Evolutionary conservation across 2,888 invertebrate genomes (phyloP).

Genomic region (Cephus spinipes): DNA sequence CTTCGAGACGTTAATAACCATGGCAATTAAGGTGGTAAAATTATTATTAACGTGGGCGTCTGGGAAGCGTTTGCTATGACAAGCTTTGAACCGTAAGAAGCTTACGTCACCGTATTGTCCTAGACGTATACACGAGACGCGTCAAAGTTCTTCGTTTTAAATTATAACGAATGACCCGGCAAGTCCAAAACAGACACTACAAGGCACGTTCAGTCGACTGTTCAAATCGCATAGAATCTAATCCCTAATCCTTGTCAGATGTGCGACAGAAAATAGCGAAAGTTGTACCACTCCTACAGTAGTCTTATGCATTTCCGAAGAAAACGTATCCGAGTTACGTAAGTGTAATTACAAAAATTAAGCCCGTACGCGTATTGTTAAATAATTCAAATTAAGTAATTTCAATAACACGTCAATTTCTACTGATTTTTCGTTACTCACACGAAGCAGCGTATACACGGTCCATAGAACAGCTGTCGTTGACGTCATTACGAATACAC

Average conservation of each 20-base stretch:
- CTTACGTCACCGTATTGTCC: conserved; percentile 40
- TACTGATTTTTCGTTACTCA: no score
- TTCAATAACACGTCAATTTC: no score
- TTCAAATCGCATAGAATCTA: neutral
- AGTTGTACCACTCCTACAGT: neutral
- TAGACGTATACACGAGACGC: neutral
- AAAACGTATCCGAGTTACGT: neutral
- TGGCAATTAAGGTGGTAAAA: conserved; percentile 50
- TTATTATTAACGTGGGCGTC: conserved; percentile 52
- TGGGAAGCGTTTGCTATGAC: conserved; percentile 22
- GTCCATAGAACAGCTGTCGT: no score
- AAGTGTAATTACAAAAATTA: neutral
- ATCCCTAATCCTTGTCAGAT: neutral
- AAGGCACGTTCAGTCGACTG: neutral
- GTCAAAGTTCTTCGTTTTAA: conserved; percentile 23
- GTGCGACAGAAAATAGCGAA: neutral
- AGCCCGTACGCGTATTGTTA: no score
- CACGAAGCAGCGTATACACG: no score
- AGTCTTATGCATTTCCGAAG: neutral
- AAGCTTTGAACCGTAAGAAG: conserved; percentile 24
- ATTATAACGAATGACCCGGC: conserved; percentile 44
- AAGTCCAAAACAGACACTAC: conserved; percentile 26
- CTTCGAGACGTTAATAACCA: conserved; percentile 45
- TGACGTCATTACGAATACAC: no score
- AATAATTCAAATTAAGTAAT: no score